phyloP scores from a whole-genome alignment of 1,140 invertebrate species.

The Pantala flavescens region DNA sequence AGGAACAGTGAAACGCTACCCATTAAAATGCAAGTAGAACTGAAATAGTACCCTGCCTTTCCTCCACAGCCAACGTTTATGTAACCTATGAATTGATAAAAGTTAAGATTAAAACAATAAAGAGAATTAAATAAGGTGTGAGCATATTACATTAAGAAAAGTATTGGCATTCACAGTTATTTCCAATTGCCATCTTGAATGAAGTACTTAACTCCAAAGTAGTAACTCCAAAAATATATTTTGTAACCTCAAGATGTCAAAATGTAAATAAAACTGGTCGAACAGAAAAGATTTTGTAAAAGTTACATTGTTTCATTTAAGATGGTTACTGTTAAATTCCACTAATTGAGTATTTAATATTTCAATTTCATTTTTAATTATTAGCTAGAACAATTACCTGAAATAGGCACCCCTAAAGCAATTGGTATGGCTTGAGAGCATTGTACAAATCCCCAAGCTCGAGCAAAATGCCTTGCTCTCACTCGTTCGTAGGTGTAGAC shows the following conservation, averaged over 20 bases:
- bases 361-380: too few species aligned
- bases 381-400: conserved; percentile 42
- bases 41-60: conserved; percentile 71
- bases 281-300: too few species aligned
- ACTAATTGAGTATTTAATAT: too few species aligned
- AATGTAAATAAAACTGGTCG: too few species aligned
- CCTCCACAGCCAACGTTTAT: conserved; percentile 62
- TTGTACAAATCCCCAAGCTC: conserved; percentile 84
- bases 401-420: conserved; percentile 74
- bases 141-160: neutral
- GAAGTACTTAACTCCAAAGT: too few species aligned
- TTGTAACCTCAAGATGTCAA: too few species aligned
- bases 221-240: too few species aligned
- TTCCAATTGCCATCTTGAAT: too few species aligned
- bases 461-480: conserved; percentile 69
- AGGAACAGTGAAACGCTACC: conserved; percentile 67
- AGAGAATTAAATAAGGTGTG: neutral
- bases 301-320: too few species aligned
- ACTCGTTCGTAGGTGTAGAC: conserved; percentile 82
- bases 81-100: conserved; percentile 45
- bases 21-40: conserved; percentile 61
- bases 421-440: conserved; percentile 76
- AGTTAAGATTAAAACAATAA: neutral
- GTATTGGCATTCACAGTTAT: neutral
- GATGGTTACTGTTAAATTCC: too few species aligned